A percentile compares a stretch with the other conserved stretches of the same genome.
These are phyloP conservation scores for Pseudomyrmex flavicornis DNA, from an alignment of 1,140 invertebrate species.

Conservation along the genomic window DNA sequence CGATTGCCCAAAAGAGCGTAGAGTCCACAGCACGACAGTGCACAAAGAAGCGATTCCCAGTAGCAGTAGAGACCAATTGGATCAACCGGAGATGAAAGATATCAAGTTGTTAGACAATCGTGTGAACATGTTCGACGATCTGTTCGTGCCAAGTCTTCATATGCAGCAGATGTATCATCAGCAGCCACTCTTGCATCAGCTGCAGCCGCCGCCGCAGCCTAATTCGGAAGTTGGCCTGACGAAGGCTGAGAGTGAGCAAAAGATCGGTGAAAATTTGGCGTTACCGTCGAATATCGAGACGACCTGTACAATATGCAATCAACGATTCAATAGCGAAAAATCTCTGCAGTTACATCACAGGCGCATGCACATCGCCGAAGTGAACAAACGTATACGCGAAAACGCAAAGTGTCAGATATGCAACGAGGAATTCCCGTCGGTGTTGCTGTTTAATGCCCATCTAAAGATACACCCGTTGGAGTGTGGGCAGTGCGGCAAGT, in stretches of 20 bases:
- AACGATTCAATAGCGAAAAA: conserved; percentile 82
- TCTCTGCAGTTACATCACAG: conserved; percentile 86
- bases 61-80: conserved; percentile 77
- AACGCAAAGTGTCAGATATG: conserved; percentile 86
- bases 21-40: conserved; percentile 86
- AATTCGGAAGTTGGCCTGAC: conserved; percentile 61
- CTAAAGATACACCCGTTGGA: conserved; percentile 92
- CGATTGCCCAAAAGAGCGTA: conserved; percentile 88
- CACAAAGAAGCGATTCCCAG: conserved; percentile 85
- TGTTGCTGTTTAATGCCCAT: conserved; percentile 88
- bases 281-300: conserved; percentile 76
- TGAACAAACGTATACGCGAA: conserved; percentile 80
- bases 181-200: conserved; percentile 81
- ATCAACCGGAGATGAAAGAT: conserved; percentile 81
- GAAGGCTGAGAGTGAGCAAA: conserved; percentile 79
- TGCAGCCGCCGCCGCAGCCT: conserved; percentile 79
- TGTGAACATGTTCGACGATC: conserved; percentile 83
- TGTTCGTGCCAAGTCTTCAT: conserved; percentile 82
- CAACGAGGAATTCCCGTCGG: conserved; percentile 87
- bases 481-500: conserved; percentile 92
- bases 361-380: conserved; percentile 82
- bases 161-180: conserved; percentile 80
- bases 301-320: conserved; percentile 80
- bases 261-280: conserved; percentile 75
- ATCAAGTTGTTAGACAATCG: conserved; percentile 83